Evolutionary conservation across 2,888 invertebrate species (phyloP), one percentile per base, ranked within the genome.

Genomic region (Drosophila robusta): DNA sequence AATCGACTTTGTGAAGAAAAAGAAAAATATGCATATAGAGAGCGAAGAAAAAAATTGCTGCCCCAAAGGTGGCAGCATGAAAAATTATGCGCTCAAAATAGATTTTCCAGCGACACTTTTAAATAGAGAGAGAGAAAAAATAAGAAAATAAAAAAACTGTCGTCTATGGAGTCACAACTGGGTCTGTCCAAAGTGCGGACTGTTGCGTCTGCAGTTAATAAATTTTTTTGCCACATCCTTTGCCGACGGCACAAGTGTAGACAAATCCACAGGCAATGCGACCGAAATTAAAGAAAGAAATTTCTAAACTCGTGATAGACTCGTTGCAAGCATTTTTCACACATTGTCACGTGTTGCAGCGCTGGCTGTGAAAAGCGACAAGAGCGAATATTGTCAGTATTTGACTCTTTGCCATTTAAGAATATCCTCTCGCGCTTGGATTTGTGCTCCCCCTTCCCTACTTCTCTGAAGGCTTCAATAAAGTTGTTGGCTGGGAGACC

Each of bases 41-140:
- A 55, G 47, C 6, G 5, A 18, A 22, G 36, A 18, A 41, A 47
- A 16, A 41, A 22, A 36, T 51, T 32, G 38, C 45, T 39, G 29
- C 49, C 49, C 63, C 67, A 54, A 72, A 83, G 71, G 74, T 84
- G 81, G 71, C 87, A 78, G 81, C 63, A 70, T 89, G 75, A 81
- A 84, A 84, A 85, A 87, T 85, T 87, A 84, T 87, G 77, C 77
- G 72, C 74, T 75, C 56, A 67, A 85, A 85, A 85, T 85, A 85
- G 85, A 89, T 87, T 89, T 80, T 76, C 78, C 73, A 73, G 83
- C 66, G 47, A 70, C 78, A 71, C 64, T 62, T 45, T 45, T 45
- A 61, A 65, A 55, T 52, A 42, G 45, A 45, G 54, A 56, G n/a
- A n/a, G n/a, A n/a, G n/a, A n/a, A n/a, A 24, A 38, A 61, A 52